Base-by-base conservation (phyloP, 2,888 invertebrate genomes). In the Platycheirus rosarum region DNA sequence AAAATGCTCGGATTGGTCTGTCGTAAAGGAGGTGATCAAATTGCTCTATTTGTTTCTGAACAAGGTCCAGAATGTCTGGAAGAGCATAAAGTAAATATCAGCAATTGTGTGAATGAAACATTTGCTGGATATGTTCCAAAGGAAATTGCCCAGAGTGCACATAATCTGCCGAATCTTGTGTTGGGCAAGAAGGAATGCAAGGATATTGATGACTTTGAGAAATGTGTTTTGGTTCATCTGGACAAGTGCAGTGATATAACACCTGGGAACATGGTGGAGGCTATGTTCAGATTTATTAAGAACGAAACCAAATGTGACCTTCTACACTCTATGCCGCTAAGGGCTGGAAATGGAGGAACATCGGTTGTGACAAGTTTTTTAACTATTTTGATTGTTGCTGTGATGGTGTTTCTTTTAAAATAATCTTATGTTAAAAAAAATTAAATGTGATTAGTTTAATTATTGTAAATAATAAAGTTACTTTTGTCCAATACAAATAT, bases 21-120 rank as follows among this genome's bases (percentile, higher is more conserved):
- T 87, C 93, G 92, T 85, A 95, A 95, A 85, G 95, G 95, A 86
- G 96, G 96, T 8, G 95, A 96, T 89, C 93, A 95, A 85, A 94
- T 96, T 85, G 96, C 96, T 0, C 91, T 96, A 85, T 96, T 96
- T 88, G 94, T 96, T 46, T 94, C 96, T n/a, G 95, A 95, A 87
- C 93, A 94, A 23, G 96, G 96, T 0, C 93, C 94, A 11, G 94
- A 95, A 87, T 96, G 96, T 86, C 91, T 96, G 85, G 87, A 92
- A 70, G 91, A 92, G 3, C 93, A 94, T 85, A 91, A 92, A 77
- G 92, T 93, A 5, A 92, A 91, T 0, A 91, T 96, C 20, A 91
- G 92, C 86, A 86, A 90, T 0, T 96, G 96, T 86, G 87, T 93
- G 23, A 95, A 95, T 87, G 86, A 88, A 6, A 94, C 95, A 0